A percentile compares a stretch with the other conserved stretches of the same genome.
These are phyloP conservation scores for Centropyge bicolor DNA, from an alignment of 2,797 vertebrate genomes.

Conservation along the genomic window DNA sequence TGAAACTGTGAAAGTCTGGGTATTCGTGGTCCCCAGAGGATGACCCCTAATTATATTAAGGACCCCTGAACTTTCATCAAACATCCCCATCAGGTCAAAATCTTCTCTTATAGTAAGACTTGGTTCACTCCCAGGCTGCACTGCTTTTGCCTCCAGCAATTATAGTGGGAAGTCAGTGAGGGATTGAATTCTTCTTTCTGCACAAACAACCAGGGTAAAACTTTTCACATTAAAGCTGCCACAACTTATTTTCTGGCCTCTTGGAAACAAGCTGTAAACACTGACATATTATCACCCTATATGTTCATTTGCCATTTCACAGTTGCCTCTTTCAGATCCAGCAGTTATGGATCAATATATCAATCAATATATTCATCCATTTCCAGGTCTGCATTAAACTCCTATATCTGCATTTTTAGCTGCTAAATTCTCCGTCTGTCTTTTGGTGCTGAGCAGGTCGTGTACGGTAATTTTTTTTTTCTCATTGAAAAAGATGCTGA, in stretches of 20 bases:
- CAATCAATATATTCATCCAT: too few relatives aligned
- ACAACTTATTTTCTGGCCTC: not conserved
- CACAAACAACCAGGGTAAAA: not conserved
- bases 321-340: not conserved
- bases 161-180: not conserved
- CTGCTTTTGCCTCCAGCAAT: not conserved
- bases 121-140: not conserved
- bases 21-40: not conserved
- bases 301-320: too few relatives aligned
- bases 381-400: too few relatives aligned
- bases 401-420: too few relatives aligned
- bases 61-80: not conserved
- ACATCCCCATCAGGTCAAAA: not conserved
- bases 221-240: not conserved
- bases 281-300: too few relatives aligned
- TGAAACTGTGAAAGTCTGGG: not conserved
- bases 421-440: not conserved
- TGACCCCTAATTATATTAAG: not conserved
- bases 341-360: not conserved
- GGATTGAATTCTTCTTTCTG: not conserved
- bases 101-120: not conserved
- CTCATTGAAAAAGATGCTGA: not conserved
- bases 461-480: not conserved
- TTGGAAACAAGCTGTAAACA: too few relatives aligned
- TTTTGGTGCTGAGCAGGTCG: not conserved